A percentile compares a stretch with the other conserved stretches of the same genome.
These are phyloP conservation scores for Pangasius macronema DNA, from an alignment of 2,797 vertebrate species.

Conservation along the genomic window DNA sequence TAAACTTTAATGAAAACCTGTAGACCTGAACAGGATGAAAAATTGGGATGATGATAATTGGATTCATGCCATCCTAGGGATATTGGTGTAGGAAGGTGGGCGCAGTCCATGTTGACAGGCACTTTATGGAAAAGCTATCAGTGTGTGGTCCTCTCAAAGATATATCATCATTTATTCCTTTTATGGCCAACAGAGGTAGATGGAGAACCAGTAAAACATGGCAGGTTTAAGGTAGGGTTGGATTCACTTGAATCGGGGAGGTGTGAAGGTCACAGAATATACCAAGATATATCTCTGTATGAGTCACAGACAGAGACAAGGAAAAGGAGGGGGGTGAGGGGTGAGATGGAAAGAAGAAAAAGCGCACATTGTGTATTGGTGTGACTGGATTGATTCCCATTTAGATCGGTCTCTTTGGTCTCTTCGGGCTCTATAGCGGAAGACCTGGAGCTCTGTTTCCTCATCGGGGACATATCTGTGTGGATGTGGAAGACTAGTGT, in stretches of 20 bases:
- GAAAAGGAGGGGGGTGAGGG: neutral
- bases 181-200: constrained; percentile 16
- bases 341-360: neutral
- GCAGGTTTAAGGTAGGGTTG: constrained; percentile 19
- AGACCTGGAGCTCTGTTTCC: constrained; percentile 23
- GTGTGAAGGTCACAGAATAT: constrained; percentile 28
- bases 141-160: constrained; percentile 27
- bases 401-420: constrained; percentile 5
- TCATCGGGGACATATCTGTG: constrained; percentile 16
- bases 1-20: constrained; percentile 21
- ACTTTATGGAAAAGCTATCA: constrained; percentile 36
- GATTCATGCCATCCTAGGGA: constrained; percentile 24
- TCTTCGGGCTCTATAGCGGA: neutral
- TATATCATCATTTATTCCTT: constrained; percentile 22
- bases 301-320: neutral
- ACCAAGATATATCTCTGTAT: constrained; percentile 1
- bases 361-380: neutral
- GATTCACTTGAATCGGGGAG: constrained; percentile 21
- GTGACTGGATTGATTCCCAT: constrained; percentile 14
- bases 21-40: constrained; percentile 27
- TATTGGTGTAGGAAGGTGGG: neutral
- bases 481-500: constrained; percentile 17
- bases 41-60: constrained; percentile 36
- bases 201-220: constrained; percentile 35
- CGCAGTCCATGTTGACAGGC: constrained; percentile 17